Evolutionary conservation across 2,888 invertebrate genomes (phyloP).

Genomic region (Sphinx pinastri): DNA sequence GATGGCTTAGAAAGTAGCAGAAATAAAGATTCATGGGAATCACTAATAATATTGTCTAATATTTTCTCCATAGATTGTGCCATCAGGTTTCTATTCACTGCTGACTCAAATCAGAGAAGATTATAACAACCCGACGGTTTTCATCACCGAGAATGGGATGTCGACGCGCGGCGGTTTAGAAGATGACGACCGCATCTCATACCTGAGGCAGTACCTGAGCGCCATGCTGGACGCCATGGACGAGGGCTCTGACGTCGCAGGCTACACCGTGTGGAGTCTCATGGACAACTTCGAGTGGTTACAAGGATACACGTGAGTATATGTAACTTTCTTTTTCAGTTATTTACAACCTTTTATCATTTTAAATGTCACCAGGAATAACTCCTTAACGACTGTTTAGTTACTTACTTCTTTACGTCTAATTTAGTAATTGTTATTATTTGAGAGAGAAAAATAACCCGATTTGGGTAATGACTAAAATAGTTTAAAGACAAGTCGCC

Average conservation of each 20-base stretch:
- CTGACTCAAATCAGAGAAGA: constrained; percentile 71
- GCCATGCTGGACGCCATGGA: constrained; percentile 64
- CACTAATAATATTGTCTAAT: no score
- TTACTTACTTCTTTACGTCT: no score
- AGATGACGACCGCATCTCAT: constrained; percentile 68
- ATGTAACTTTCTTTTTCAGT: no score
- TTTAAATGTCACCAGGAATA: no score
- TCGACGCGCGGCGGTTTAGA: constrained; percentile 47
- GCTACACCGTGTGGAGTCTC: constrained; percentile 83
- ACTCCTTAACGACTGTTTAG: no score
- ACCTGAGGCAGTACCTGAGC: constrained; percentile 59
- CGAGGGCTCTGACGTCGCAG: constrained; percentile 66
- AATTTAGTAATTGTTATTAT: no score
- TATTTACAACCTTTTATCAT: no score
- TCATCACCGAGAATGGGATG: constrained; percentile 83
- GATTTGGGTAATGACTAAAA: no score
- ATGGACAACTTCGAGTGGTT: constrained; percentile 86
- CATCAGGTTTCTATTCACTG: constrained; percentile 81
- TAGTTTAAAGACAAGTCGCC: no score
- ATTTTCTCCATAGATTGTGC: constrained; percentile 58
- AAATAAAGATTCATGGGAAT: no score
- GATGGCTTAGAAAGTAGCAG: no score
- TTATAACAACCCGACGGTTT: constrained; percentile 79
- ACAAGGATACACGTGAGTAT: constrained; percentile 72
- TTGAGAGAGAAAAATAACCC: no score